Evolutionary conservation across 53 echinoderm and acorn worm genomes (phyloP), one percentile per base, ranked within the genome.

Genomic region (Henricia sp.): DNA sequence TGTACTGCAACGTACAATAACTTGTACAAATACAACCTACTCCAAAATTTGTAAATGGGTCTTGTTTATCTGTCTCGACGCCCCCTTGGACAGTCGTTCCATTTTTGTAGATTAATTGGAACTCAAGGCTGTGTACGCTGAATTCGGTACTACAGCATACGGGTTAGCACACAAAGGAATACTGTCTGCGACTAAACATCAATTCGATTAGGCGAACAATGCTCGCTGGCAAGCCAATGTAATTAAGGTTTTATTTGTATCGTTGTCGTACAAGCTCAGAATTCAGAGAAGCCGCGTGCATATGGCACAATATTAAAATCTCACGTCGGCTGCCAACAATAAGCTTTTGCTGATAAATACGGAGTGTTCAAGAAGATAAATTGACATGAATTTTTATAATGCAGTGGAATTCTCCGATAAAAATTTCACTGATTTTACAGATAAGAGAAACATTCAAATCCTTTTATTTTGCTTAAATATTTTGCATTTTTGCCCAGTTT

Each of bases 171-270:
- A 72, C 20, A 51, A 34, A 9, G 13, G 53, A 36, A 24, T 34
- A 11, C 53, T n/a, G 53, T 52, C 35, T 8, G 52, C 24, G 53
- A 72, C 53, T 53, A 72, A 72, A 72, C 73, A 52, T 75, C 58
- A 57, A n/a, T 75, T 75, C 76, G 58, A 75, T 75, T 75, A 75
- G 52, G 23, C 23, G 17, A 56, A 75, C 76, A 75, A 75, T 57
- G 76, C 56, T 56, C 76, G 76, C 58, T 57, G 73, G 53, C 52
- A 53, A 72, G 52, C 19, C 73, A 53, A 46, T 39, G 76, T 41
- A 75, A 75, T 75, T 75, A 75, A 6, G 76, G 76, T 28, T 36
- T 75, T 75, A 48, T 70, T 70, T 70, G 48, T 70, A 70, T 28
- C 35, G 13, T 44, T 46, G 48, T 46, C 48, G 25, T 58, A 29